Evolutionary conservation across 2,888 invertebrate species (phyloP).

Genomic region (Drosophila nr. perissopoda): DNA sequence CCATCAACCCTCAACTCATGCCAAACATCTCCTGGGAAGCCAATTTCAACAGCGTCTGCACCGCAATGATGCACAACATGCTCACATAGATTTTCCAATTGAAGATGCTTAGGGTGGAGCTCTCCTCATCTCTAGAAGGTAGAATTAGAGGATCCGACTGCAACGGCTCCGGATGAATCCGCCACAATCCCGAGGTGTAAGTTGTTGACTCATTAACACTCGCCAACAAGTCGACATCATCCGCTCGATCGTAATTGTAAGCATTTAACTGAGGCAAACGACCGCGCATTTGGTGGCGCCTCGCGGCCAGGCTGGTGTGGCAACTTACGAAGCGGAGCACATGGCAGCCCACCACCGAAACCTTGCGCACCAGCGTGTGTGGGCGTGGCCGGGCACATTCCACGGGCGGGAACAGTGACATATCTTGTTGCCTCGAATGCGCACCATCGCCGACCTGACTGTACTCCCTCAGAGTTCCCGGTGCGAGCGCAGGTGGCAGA

Average conservation of each 20-base stretch:
- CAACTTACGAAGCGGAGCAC: constrained; percentile 42
- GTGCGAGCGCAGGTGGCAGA: not conserved
- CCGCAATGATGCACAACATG: constrained; percentile 40
- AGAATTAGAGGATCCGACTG: not conserved
- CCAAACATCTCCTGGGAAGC: constrained; percentile 16
- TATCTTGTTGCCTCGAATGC: constrained; percentile 6
- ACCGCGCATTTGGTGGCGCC: constrained; percentile 17
- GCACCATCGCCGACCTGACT: constrained; percentile 39
- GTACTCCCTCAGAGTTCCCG: constrained; percentile 27
- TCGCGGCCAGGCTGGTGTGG: constrained; percentile 12
- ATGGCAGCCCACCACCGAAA: constrained; percentile 44
- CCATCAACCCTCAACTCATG: not conserved
- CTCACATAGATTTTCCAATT: constrained; percentile 49
- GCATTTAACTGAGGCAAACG: constrained; percentile 5
- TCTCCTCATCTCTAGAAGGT: not conserved
- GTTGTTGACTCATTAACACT: not conserved
- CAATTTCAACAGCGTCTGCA: constrained; percentile 36
- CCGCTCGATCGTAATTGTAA: not conserved
- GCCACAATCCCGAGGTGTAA: not conserved
- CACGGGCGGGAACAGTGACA: constrained; percentile 16
- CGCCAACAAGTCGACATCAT: not conserved
- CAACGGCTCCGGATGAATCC: not conserved
- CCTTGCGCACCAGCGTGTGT: constrained; percentile 40
- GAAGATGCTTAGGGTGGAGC: constrained; percentile 8
- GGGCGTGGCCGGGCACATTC: constrained; percentile 20